These are phyloP conservation scores for Heliconius hortense DNA, from an alignment of 2,888 invertebrate genomes.

Conservation along the genomic window DNA sequence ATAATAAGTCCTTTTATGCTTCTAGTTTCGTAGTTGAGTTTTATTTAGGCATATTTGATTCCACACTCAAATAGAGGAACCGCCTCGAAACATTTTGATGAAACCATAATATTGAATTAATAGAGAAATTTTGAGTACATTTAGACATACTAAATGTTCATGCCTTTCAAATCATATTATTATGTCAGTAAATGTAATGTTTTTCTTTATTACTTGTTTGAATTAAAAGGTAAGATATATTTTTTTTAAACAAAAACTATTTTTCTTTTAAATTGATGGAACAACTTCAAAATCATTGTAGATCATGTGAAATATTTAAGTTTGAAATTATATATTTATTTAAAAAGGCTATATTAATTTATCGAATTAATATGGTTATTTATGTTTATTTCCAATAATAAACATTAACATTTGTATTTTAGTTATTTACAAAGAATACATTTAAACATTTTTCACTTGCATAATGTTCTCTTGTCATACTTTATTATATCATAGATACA, in stretches of 20 bases:
- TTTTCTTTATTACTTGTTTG: neutral
- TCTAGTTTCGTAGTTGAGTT: constrained; percentile 24
- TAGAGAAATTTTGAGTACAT: neutral
- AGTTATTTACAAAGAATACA: constrained; percentile 12
- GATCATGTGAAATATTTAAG: neutral
- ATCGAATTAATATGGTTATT: neutral
- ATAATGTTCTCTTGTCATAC: constrained; percentile 18
- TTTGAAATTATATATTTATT: neutral
- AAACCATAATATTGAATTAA: constrained; percentile 5
- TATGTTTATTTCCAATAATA: neutral
- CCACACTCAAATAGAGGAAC: constrained; percentile 13
- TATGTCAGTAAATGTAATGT: neutral
- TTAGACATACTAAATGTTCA: neutral
- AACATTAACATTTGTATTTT: constrained; percentile 7
- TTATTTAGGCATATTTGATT: constrained; percentile 26
- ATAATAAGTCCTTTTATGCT: constrained; percentile 6
- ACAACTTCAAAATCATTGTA: neutral
- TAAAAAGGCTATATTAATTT: neutral
- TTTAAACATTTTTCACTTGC: constrained; percentile 16
- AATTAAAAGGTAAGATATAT: neutral
- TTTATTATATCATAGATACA: constrained; percentile 30
- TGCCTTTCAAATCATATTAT: neutral
- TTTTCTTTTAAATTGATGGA: neutral
- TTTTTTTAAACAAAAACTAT: neutral
- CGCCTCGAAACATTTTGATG: neutral